Evolutionary conservation across 2,888 invertebrate genomes (phyloP), one percentile per base, ranked within the genome.

Genomic region (Phymatocera aterrima): DNA sequence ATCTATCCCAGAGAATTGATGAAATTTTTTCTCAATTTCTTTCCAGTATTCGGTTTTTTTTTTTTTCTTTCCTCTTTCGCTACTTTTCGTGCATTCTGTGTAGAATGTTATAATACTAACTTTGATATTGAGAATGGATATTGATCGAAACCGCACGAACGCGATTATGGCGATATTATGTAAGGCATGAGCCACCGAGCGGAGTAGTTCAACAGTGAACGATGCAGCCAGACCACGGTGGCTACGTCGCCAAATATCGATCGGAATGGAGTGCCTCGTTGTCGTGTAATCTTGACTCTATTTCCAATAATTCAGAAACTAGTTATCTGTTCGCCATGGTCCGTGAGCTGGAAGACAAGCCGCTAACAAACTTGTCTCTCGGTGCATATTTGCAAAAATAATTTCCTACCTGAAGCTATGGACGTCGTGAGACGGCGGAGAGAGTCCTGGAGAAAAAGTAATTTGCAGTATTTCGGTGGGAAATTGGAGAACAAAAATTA

Each of bases 401-500:
- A 34, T 34, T 61, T 61, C 8, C 21, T 21, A 34, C 61, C n/a
- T n/a, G 3, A 21, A 64, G 61, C 18, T 21, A 64, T 37, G 37
- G 37, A 34, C 2, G 34, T 37, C 10, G 37, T 2, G 61, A 64
- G n/a, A 18, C 8, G 18, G 18, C 34, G 3, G 3, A 37, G 2
- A 37, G 3, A 34, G n/a, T 12, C n/a, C 37, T 2, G 61, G 37
- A 8, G 18, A 34, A 31, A n/a, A 18, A 18, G 21, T 28, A 28
- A 10, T 8, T 21, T 31, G 24, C 43, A 46, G 65, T 40, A 15
- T 12, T 24, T 24, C 28, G 46, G 24, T 46, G 1, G 68, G 24
- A 28, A 46, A 68, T 68, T 68, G 68, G 57, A 12, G n/a, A n/a
- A n/a, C n/a, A 68, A 28, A 68, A 46, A 15, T 68, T 68, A 46